Evolutionary conservation across 2,797 vertebrate species (phyloP), one percentile per base, ranked within the genome.

Genomic region (Tapera naevia): DNA sequence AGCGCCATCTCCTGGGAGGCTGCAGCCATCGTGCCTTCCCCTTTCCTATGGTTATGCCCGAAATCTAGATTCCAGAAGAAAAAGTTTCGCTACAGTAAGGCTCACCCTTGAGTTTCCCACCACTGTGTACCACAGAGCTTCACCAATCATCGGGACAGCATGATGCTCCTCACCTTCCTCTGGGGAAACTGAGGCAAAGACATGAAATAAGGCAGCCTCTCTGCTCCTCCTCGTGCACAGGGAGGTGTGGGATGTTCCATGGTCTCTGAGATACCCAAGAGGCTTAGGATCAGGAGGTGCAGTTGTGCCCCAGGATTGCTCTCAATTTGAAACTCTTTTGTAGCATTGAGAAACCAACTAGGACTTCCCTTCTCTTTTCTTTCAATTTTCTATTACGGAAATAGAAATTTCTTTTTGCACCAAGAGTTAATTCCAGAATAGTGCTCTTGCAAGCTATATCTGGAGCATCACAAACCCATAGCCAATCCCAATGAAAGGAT

Each of bases 1-100:
- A 97, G 94, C 80, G 95, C 94, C 97, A 97, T 80, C 97, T 96
- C 72, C 93, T 91, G 97, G 95, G 74, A 35, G 5, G 2, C 35
- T 7, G 32, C 51, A 61, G 71, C 61, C 8, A 3, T 16, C 2
- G 13, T 25, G 11, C 25, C 72, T 27, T 9, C 41, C 28, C 46
- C 30, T 33, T 18, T 45, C 35, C 58, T 25, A 3, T 6, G 25
- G 10, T 53, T 9, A 9, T 1, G 50, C 24, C 74, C 4, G 22
- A 32, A 65, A 92, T 80, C n/a, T 35, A 28, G 0, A 18, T 1
- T 41, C 28, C 32, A 4, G 23, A 53, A 56, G 30, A 8, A 37
- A 9, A 74, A 24, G 39, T 69, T 75, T 35, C 35, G 1, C 12
- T 30, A 0, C 13, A 0, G 6, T 5, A 58, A 85, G 24, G 41